Evolutionary conservation across 2,797 vertebrate genomes (phyloP).

Genomic region (Buceros bicornis): DNA sequence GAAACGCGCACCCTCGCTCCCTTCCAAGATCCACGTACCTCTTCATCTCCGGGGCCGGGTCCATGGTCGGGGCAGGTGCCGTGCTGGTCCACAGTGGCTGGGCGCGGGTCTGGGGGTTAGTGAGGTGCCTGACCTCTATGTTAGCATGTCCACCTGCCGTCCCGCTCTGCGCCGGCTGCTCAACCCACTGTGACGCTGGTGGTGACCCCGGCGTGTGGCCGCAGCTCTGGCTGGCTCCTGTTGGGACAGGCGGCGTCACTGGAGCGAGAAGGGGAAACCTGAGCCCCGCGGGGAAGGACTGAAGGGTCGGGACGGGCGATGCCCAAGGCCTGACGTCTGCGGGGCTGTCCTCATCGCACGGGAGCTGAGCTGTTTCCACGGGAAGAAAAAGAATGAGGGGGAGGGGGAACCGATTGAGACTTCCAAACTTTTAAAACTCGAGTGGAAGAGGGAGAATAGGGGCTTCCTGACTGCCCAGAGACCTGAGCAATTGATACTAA

Average conservation of each 20-base stretch:
- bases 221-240: background rate
- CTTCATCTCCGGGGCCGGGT: background rate
- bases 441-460: background rate
- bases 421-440: background rate
- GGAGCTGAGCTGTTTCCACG: background rate
- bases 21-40: background rate
- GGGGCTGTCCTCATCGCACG: background rate
- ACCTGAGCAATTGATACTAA: background rate
- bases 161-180: background rate
- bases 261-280: background rate
- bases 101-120: background rate
- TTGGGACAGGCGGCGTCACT: background rate
- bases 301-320: background rate
- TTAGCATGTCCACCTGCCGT: background rate
- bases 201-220: background rate
- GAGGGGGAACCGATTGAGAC: background rate
- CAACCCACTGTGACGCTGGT: background rate
- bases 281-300: background rate
- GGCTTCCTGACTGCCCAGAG: background rate
- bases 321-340: background rate
- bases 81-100: accelerated
- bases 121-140: background rate
- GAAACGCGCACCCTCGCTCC: accelerated
- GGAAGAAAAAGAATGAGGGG: background rate
- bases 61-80: background rate